Evolutionary conservation across 2,113 vertebrate genomes (phyloP), one percentile per base, ranked within the genome.

Genomic region (Varanus komodoensis): DNA sequence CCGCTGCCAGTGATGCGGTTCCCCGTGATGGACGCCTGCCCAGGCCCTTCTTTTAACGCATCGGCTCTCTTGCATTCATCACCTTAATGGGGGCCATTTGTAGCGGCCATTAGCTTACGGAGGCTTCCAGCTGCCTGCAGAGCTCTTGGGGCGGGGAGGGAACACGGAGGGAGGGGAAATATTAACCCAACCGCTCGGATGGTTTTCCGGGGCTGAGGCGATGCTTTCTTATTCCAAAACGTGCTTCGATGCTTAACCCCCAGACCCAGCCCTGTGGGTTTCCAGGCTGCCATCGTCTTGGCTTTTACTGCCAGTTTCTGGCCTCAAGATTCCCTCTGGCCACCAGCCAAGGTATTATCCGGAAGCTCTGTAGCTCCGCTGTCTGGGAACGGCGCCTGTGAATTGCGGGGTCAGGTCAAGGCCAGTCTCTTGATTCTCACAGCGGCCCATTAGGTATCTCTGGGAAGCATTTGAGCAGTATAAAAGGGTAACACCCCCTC

Each of bases 121-220:
- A 91, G 54, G 77, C 25, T 92, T 50, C 71, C 38, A 89, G 73
- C 64, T 61, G 73, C 34, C 21, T 89, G 84, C 11, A 89, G 69
- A 94, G 85, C 75, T 71, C 78, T 5, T 68, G 14, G 12, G 84
- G 67, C 11, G 44, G 67, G 50, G 38, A 19, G 50, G 82, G 38
- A 8, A 17, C 4, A 74, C 32, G 32, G 34, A 74, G 34, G 4
- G 73, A 34, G 4, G 73, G 11, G 44, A n/a, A n/a, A n/a, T 17
- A 29, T 84, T 44, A 83, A 68, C 48, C 32, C 61, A 48, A 34
- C 25, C 29, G 27, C 38, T 84, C 54, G 52, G 21, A 19, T 82
- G 1, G 4, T 32, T 82, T 57, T 82, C 80, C 57, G 80, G 8
- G 3, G 17, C 5, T 64, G 61, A 64, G 61, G 21, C 15, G 8